Evolutionary conservation across 1,140 invertebrate genomes (phyloP).

Genomic region (Marisa cornuarietis): DNA sequence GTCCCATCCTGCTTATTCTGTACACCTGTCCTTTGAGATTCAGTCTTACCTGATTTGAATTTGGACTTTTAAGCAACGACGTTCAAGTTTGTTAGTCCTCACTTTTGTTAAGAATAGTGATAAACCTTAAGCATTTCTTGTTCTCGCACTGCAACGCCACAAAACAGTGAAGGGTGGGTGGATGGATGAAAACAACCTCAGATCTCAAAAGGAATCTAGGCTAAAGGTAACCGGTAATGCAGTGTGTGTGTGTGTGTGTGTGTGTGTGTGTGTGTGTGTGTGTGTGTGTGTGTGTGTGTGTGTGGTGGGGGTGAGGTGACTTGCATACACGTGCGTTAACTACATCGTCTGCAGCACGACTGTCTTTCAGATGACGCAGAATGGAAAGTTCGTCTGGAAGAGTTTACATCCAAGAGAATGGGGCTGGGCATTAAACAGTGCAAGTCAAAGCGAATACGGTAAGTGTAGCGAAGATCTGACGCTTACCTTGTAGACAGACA

Average conservation of each 20-base stretch:
- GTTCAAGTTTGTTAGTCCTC: too few species aligned
- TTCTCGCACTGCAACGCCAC: too few species aligned
- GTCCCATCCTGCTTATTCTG: too few species aligned
- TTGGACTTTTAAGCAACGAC: too few species aligned
- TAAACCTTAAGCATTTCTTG: too few species aligned
- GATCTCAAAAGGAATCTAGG: not conserved
- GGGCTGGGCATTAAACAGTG: conserved; percentile 12
- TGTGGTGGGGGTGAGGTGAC: not conserved
- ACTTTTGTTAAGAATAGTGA: too few species aligned
- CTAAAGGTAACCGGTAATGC: not conserved
- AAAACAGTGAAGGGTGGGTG: too few species aligned
- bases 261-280: not conserved
- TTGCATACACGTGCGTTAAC: too few species aligned
- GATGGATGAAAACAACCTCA: not conserved
- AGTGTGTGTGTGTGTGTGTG: not conserved
- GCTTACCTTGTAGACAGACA: not conserved
- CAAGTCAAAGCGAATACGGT: conserved; percentile 24
- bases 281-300: not conserved
- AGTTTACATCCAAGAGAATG: conserved; percentile 25
- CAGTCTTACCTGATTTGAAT: too few species aligned
- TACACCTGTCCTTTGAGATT: too few species aligned
- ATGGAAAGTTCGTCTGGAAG: conserved; percentile 19
- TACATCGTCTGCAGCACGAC: too few species aligned
- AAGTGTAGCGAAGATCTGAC: not conserved
- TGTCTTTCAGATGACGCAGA: conserved; percentile 17